Conservation (phyloP, 2,113 vertebrate genomes). For the Toxotes chatareus region DNA sequence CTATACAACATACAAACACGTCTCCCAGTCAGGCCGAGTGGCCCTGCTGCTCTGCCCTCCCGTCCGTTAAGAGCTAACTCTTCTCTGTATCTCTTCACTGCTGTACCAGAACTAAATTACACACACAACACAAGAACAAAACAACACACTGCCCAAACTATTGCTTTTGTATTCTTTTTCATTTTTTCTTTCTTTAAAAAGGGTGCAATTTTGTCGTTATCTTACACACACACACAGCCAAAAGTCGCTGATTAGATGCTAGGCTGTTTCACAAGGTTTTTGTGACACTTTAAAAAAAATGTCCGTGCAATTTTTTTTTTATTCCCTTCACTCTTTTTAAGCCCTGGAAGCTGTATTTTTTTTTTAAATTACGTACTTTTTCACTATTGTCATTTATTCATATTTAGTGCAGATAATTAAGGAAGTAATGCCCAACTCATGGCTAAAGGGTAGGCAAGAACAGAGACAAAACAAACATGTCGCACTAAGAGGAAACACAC, state of each 20-base stretch:
- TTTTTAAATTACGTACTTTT: constrained; percentile 73
- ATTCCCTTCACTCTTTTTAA: constrained; percentile 93
- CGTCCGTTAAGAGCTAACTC: constrained; percentile 47
- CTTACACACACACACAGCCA: constrained; percentile 87
- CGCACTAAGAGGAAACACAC: constrained; percentile 86
- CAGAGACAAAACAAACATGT: constrained; percentile 72
- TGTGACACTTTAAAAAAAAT: constrained; percentile 93
- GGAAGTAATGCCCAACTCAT: constrained; percentile 97
- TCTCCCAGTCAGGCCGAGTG: constrained; percentile 83
- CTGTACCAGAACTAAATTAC: constrained; percentile 90
- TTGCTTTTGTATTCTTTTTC: constrained; percentile 95
- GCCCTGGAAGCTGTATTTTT: constrained; percentile 92
- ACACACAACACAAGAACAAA: constrained; percentile 90
- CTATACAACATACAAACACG: constrained; percentile 99
- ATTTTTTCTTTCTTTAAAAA: constrained; percentile 88
- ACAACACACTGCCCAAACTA: constrained; percentile 96
- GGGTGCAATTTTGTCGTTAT: constrained; percentile 95
- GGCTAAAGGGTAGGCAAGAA: constrained; percentile 89
- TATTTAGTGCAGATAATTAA: constrained; percentile 99
- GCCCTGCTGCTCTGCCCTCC: constrained; percentile 46
- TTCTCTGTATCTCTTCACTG: constrained; percentile 58
- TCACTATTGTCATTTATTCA: constrained; percentile 74
- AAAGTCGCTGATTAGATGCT: constrained; percentile 92
- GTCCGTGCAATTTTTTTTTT: constrained; percentile 88
- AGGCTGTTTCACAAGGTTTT: constrained; percentile 90